Conservation (phyloP, 2,113 vertebrate genomes). For the Miniopterus natalensis region DNA sequence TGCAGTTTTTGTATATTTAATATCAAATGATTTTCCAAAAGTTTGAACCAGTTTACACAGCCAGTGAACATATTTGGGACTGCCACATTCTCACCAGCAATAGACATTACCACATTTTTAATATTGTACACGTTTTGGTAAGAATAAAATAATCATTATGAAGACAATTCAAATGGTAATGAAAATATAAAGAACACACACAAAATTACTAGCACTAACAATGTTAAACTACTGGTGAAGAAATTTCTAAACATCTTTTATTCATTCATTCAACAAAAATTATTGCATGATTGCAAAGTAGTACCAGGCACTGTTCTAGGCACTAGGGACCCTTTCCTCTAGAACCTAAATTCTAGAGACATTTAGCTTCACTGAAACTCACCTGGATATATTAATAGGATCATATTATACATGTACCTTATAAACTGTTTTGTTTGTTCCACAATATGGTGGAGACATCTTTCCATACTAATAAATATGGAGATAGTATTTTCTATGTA, state of each 20-base stretch:
- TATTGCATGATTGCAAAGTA: background rate
- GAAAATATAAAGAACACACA: background rate
- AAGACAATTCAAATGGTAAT: background rate
- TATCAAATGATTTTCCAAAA: background rate
- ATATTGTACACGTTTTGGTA: background rate
- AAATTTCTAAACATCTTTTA: background rate
- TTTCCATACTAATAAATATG: background rate
- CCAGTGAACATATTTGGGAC: background rate
- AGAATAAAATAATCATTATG: conserved; percentile 42
- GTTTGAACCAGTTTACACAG: background rate
- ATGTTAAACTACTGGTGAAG: background rate
- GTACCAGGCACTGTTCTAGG: background rate
- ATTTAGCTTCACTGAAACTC: background rate
- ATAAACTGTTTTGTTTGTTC: background rate
- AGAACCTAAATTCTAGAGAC: background rate
- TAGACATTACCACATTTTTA: background rate
- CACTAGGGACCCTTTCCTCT: background rate
- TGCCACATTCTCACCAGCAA: background rate
- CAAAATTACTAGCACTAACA: background rate
- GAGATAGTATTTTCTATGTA: too few relatives aligned
- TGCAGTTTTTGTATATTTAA: background rate
- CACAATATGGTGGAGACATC: too few relatives aligned
- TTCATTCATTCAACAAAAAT: background rate
- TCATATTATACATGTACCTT: background rate
- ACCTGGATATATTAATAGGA: background rate